Evolutionary conservation across 2,113 vertebrate species (phyloP), one percentile per base, ranked within the genome.

Genomic region (Bolborhynchus lineola): DNA sequence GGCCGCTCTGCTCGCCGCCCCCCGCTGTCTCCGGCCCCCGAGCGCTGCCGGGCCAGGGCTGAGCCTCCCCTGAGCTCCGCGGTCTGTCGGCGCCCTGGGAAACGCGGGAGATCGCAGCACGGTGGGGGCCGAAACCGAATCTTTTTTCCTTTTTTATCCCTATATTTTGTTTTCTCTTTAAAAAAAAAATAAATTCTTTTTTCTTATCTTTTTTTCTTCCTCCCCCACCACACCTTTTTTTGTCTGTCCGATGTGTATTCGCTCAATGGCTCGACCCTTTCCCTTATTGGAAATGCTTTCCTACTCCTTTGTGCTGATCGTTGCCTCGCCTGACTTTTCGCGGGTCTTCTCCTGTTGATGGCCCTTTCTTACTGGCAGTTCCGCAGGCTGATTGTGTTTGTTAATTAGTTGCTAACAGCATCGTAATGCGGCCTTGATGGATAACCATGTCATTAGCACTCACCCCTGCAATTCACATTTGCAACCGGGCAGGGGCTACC

Each of bases 351-450:
- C 92, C 95, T 91, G 95, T 63, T 95, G 96, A 97, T 95, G 77
- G 71, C 37, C 90, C 92, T 81, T 74, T 92, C 92, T 98, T 98
- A 96, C 97, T 96, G 95, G 79, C 47, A 95, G 95, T 97, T 98
- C 95, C 90, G 89, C 85, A 87, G 90, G 93, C 93, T 91, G 97
- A 98, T 98, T 98, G 98, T 97, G 59, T 98, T 97, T 97, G 98
- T 98, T 98, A 98, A 98, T 98, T 97, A 98, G 98, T 98, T 98
- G 98, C 98, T 98, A 98, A 98, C 98, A 98, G 97, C 97, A 71
- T 95, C 93, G 95, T 98, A 98, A 98, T 97, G 94, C 39, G 88
- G 94, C 46, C 79, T 97, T 98, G 98, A 98, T 98, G 98, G 98
- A 98, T 98, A 96, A 94, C 97, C 94, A 52, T 93, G 96, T 98